Evolutionary conservation across 2,113 vertebrate species (phyloP).

Genomic region (Salvelinus fontinalis): DNA sequence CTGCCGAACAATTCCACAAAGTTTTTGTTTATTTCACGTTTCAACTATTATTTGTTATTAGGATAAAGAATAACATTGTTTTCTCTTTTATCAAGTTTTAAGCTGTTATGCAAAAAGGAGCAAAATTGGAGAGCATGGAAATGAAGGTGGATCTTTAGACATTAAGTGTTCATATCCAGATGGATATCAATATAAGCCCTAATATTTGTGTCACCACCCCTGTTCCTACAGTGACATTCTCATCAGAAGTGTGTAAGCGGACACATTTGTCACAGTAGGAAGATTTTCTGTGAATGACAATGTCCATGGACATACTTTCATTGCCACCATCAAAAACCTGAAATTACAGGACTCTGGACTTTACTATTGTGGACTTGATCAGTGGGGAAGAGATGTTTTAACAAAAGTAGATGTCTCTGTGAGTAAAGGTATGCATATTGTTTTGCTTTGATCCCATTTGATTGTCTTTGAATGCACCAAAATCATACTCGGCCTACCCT

Average conservation of each 20-base stretch:
- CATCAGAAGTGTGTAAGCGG: constrained; percentile 8
- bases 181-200: constrained; percentile 1
- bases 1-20: not conserved
- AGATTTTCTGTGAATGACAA: constrained; percentile 23
- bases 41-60: not conserved
- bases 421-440: constrained; percentile 21
- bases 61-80: not conserved
- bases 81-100: constrained; percentile 23
- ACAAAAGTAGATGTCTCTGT: constrained; percentile 22
- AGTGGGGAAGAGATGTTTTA: not conserved
- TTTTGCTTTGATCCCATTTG: not conserved
- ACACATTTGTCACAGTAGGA: not conserved
- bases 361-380: constrained; percentile 45
- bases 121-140: constrained; percentile 17
- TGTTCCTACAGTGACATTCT: constrained; percentile 17
- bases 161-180: constrained; percentile 31
- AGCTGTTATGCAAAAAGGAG: not conserved
- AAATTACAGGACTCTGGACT: constrained; percentile 27
- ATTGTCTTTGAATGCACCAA: not conserved
- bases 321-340: constrained; percentile 34
- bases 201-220: constrained; percentile 38
- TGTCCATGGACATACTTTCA: not conserved
- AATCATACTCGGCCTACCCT: not conserved
- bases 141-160: constrained; percentile 22
- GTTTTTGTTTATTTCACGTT: not conserved